These are phyloP conservation scores for Emberiza fucata DNA, from an alignment of 2,113 vertebrate genomes.

Conservation along the genomic window DNA sequence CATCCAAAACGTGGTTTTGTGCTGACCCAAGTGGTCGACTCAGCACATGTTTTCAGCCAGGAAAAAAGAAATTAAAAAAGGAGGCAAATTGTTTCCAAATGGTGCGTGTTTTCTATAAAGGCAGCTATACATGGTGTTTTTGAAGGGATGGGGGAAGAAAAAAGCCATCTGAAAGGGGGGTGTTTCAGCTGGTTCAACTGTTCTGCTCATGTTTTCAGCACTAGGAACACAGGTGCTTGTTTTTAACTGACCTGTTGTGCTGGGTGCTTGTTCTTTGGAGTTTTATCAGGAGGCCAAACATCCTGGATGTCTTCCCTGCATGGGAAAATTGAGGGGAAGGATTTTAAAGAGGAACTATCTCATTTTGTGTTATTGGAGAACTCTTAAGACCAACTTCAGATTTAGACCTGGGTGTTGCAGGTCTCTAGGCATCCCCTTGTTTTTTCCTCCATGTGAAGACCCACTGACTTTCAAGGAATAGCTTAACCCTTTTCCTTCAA, in stretches of 20 bases:
- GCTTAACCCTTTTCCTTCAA: background rate
- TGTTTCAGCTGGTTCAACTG: background rate
- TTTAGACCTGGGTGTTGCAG: background rate
- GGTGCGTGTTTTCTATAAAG: background rate
- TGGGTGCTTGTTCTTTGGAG: background rate
- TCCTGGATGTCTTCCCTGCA: background rate
- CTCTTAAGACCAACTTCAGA: background rate
- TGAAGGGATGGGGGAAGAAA: background rate
- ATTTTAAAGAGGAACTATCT: accelerated
- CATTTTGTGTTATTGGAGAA: accelerated
- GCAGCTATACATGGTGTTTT: background rate
- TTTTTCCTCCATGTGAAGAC: background rate
- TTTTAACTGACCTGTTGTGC: background rate
- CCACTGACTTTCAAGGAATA: background rate
- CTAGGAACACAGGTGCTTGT: accelerated
- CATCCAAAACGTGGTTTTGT: background rate
- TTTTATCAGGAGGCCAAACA: background rate
- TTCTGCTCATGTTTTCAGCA: background rate
- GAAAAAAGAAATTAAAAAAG: background rate
- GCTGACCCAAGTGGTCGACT: conserved; percentile 24
- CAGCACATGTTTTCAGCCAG: conserved; percentile 24
- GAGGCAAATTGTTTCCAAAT: conserved; percentile 29
- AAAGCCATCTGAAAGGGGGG: background rate
- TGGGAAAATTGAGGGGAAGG: background rate
- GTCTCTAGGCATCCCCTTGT: too few species aligned